phyloP scores from a whole-genome alignment of 2,888 invertebrate species.

The Boloria euphrosyne region DNA sequence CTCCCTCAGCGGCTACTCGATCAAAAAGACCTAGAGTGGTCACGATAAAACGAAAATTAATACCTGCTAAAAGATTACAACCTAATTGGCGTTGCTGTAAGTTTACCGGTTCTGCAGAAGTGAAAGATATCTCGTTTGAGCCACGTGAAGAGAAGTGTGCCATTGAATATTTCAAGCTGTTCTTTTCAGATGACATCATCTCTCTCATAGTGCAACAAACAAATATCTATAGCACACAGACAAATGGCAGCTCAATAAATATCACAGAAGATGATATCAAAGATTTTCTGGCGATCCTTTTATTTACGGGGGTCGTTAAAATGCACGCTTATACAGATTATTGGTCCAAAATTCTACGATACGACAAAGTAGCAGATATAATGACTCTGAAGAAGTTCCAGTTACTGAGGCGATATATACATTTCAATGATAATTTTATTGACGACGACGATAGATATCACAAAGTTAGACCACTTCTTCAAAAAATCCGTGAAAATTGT shows the following conservation, averaged over 20 bases:
- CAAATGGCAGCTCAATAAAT: not conserved
- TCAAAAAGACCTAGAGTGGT: conserved; percentile 15
- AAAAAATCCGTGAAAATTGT: conserved; percentile 36
- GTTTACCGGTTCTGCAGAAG: conserved; percentile 14
- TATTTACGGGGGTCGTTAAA: not conserved
- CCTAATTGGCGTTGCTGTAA: conserved; percentile 16
- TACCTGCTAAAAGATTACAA: conserved; percentile 20
- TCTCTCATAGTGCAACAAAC: not conserved
- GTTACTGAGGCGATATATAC: not conserved
- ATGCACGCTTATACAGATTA: not conserved
- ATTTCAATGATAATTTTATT: conserved; percentile 1
- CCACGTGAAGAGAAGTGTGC: not conserved
- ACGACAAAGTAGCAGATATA: not conserved
- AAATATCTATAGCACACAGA: not conserved
- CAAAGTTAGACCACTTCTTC: conserved; percentile 31
- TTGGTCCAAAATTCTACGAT: not conserved
- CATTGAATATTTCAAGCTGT: not conserved
- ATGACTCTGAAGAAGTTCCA: conserved; percentile 1
- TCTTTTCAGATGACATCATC: not conserved
- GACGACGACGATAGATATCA: conserved; percentile 32
- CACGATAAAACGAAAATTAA: conserved; percentile 5
- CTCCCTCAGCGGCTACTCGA: conserved; percentile 17
- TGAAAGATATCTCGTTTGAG: conserved; percentile 13
- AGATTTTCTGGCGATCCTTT: conserved; percentile 2
- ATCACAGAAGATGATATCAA: not conserved